Evolutionary conservation across 2,888 invertebrate genomes (phyloP).

Genomic region (Callosobruchus maculatus): DNA sequence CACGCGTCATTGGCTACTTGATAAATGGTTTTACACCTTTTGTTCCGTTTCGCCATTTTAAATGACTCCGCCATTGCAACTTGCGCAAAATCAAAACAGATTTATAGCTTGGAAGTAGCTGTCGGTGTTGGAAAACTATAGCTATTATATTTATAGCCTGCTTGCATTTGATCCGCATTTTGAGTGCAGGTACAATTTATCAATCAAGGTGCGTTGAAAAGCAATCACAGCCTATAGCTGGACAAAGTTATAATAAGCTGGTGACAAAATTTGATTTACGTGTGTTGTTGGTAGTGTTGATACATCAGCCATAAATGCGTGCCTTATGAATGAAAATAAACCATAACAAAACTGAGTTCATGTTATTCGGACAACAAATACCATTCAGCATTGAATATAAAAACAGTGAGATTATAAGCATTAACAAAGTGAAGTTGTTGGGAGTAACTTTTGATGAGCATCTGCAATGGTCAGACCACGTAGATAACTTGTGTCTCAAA

Average conservation of each 20-base stretch:
- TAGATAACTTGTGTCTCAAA: too few species aligned
- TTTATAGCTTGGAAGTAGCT: background rate
- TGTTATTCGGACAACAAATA: too few species aligned
- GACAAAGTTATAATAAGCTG: background rate
- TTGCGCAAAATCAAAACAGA: background rate
- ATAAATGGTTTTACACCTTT: slow-evolving; percentile 14
- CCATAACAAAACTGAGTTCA: too few species aligned
- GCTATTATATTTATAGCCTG: background rate
- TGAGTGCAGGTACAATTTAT: background rate
- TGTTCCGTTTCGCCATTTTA: slow-evolving; percentile 5
- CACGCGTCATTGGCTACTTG: slow-evolving; percentile 14
- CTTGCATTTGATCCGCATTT: background rate
- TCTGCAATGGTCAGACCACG: too few species aligned
- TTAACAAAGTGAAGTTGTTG: too few species aligned
- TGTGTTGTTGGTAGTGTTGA: background rate
- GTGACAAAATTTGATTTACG: background rate
- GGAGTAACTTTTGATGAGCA: too few species aligned
- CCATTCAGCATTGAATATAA: too few species aligned
- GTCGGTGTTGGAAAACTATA: background rate
- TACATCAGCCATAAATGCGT: background rate
- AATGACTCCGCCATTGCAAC: background rate
- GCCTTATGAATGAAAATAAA: too few species aligned
- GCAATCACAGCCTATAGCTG: background rate
- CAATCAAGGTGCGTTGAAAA: background rate
- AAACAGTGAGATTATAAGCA: too few species aligned